These are phyloP conservation scores for Pangasius mekongensis DNA, from an alignment of 2,797 vertebrate species.

Conservation along the genomic window DNA sequence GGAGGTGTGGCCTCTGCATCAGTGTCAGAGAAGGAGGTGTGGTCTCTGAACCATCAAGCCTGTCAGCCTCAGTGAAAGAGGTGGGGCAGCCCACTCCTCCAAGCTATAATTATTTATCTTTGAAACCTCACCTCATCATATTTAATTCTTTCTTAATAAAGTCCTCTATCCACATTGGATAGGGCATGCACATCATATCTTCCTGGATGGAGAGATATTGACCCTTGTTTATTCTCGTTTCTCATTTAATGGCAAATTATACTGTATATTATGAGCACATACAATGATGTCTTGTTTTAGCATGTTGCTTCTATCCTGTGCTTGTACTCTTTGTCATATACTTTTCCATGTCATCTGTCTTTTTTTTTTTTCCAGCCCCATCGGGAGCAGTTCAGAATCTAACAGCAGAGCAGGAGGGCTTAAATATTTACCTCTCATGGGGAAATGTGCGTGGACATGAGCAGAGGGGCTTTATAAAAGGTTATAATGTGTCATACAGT, in stretches of 20 bases:
- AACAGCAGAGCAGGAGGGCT: background rate
- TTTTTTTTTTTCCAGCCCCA: constrained; percentile 41
- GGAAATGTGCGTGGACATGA: constrained; percentile 32
- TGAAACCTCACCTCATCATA: background rate
- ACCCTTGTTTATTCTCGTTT: background rate
- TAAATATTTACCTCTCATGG: constrained; percentile 66
- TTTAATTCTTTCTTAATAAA: background rate
- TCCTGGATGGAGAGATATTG: background rate
- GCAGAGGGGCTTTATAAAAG: constrained; percentile 65
- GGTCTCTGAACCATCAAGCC: background rate
- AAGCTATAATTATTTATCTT: background rate
- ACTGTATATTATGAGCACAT: background rate
- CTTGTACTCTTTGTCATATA: background rate
- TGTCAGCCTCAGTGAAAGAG: background rate
- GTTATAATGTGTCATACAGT: constrained; percentile 61
- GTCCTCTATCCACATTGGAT: background rate
- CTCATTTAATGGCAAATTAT: background rate
- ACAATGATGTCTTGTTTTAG: background rate
- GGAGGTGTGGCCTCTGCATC: background rate
- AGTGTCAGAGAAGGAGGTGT: background rate
- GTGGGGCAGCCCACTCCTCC: background rate
- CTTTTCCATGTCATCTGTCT: background rate
- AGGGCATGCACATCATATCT: background rate
- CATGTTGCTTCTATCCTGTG: background rate
- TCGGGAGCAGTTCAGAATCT: constrained; percentile 38